Base-by-base conservation (phyloP, 2,797 vertebrate species). In the Buceros bicornis region DNA sequence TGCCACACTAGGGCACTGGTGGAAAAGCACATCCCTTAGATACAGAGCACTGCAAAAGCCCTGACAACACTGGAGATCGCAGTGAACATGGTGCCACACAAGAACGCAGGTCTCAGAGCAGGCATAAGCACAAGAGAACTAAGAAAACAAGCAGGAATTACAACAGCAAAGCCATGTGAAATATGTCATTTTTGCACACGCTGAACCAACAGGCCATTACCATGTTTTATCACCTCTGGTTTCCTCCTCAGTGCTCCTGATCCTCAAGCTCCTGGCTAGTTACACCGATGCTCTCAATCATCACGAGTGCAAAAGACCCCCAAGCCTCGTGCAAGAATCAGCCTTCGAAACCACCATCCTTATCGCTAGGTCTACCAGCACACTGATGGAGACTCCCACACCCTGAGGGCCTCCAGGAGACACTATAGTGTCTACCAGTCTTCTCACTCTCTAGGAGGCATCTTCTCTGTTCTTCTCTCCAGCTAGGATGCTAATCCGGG, bases 71-170 rank as follows among this genome's bases (percentile, higher is more conserved):
- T 51, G 37, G 42, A 58, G 29, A 69, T 26, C 22, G 29, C 0
- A 0, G 31, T 20, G 67, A 62, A 45, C 0, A 1, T 5, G 3
- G 37, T 21, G 3, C 60, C 47, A 57, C 45, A 20, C 11, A 87
- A 45, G 35, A 5, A 48, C 8, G 3, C 19, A 61, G 14, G 8
- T 54, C 7, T 81, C 47, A 31, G 7, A 80, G 40, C 5, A 28
- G 11, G 5, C 33, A 42, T 17, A 56, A 69, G 43, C 3, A 64
- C 42, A 90, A 47, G 67, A 88, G 28, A 18, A 13, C 35, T 78
- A 78, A 53, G 19, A 72, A 79, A 93, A 67, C 11, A 70, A 48
- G 45, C 2, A 66, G 5, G 22, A 73, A 86, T 53, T 71, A n/a
- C 20, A 74, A 25, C 11, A 61, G 13, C 64, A 91, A 66, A 64